These are phyloP conservation scores for Kradibia gibbosae DNA, from an alignment of 1,140 invertebrate species.

Conservation along the genomic window DNA sequence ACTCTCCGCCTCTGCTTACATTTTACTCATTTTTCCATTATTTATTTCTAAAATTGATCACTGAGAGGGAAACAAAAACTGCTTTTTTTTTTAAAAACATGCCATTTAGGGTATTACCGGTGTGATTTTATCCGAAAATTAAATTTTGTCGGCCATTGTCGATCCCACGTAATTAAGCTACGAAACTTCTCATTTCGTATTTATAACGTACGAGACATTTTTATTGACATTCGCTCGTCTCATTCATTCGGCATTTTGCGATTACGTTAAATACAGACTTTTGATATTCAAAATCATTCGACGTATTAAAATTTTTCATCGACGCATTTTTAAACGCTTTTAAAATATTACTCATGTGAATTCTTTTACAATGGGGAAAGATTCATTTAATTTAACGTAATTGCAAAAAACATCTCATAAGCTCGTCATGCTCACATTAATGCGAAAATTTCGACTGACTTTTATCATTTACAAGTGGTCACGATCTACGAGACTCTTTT, in stretches of 20 bases:
- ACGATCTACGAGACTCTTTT: conserved; percentile 73
- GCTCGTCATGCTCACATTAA: conserved; percentile 56
- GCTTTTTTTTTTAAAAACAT: conserved; percentile 68
- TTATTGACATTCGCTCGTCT: conserved; percentile 60
- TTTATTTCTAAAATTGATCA: conserved; percentile 39
- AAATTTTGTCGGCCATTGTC: conserved; percentile 66
- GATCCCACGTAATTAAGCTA: conserved; percentile 49
- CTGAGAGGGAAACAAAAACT: conserved; percentile 56
- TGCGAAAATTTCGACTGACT: conserved; percentile 69
- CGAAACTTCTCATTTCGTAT: conserved; percentile 51
- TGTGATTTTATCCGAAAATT: conserved; percentile 71
- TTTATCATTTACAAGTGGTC: conserved; percentile 72
- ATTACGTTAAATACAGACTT: conserved; percentile 46
- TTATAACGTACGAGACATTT: conserved; percentile 50
- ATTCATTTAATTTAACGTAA: conserved; percentile 53
- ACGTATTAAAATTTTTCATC: not conserved
- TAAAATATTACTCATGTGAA: conserved; percentile 20
- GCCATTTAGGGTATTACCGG: conserved; percentile 74
- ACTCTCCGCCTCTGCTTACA: conserved; percentile 44
- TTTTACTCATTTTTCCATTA: conserved; percentile 15
- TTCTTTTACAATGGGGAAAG: conserved; percentile 31
- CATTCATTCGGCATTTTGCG: conserved; percentile 57
- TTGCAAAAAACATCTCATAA: conserved; percentile 57
- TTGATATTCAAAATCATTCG: conserved; percentile 44
- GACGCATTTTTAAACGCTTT: conserved; percentile 32